Base-by-base conservation (phyloP, 2,888 invertebrate genomes). In the Lithosia quadra region DNA sequence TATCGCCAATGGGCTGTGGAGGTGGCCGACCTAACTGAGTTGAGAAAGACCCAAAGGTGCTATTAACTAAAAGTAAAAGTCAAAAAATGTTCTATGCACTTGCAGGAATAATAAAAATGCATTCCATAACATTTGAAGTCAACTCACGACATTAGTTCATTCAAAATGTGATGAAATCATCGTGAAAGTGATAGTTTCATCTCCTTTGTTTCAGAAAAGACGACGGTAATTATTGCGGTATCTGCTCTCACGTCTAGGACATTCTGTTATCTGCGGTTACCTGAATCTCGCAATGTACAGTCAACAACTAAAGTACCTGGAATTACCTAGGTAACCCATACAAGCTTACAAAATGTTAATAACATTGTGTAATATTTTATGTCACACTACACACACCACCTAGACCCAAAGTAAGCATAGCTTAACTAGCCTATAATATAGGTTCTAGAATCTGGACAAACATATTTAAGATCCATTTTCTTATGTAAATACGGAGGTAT, bases 261-360 rank as follows among this genome's bases (percentile, higher is more conserved):
- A 65, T 72, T 70, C 72, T 69, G 36, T 60, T 8, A 39, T 39
- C 39, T 63, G 59, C 68, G 68, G 64, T 71, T 72, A 72, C 67
- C 63, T 73, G 63, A 62, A 60, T 71, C 72, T 74, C 49, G 65
- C 66, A 69, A 76, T 75, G 49, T 49, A 49, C n/a, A 49, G 49
- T n/a, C 49, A 49, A 8, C 39, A 4, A 34, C 9, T 10, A 34
- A 10, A 7, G n/a, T n/a, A n/a, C n/a, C n/a, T n/a, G n/a, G n/a
- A n/a, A n/a, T n/a, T n/a, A n/a, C n/a, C n/a, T n/a, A n/a, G n/a
- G n/a, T n/a, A n/a, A n/a, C n/a, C n/a, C n/a, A n/a, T n/a, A n/a
- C n/a, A n/a, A n/a, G n/a, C n/a, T n/a, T n/a, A n/a, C n/a, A n/a
- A n/a, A n/a, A n/a, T n/a, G n/a, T n/a, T n/a, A n/a, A n/a, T n/a